Conservation (phyloP, 1,140 invertebrate species). For the Venustaconcha ellipsiformis region DNA sequence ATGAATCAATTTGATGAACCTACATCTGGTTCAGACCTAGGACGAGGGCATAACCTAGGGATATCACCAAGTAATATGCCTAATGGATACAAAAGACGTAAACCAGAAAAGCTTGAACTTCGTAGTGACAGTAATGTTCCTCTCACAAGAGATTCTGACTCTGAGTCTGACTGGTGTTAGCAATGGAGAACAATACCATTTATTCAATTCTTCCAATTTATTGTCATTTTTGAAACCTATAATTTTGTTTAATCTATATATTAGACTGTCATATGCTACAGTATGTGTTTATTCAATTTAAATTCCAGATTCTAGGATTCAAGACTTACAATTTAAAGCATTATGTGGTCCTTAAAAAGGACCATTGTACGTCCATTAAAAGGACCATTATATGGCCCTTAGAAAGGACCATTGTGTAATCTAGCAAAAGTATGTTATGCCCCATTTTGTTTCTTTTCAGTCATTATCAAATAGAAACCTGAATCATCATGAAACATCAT, state of each 20-base stretch:
- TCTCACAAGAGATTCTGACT: slow-evolving; percentile 57
- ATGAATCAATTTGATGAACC: slow-evolving; percentile 14
- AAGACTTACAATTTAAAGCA: not conserved
- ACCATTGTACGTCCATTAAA: not conserved
- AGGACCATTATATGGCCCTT: too few relatives aligned
- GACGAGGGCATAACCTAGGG: slow-evolving; percentile 16
- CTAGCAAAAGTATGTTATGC: too few relatives aligned
- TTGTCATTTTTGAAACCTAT: too few relatives aligned
- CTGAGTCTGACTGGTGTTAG: slow-evolving; percentile 56
- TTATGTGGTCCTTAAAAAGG: not conserved
- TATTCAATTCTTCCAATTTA: too few relatives aligned
- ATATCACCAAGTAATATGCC: slow-evolving; percentile 34
- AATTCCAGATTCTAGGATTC: not conserved
- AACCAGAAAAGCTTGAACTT: slow-evolving; percentile 61
- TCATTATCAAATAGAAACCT: too few relatives aligned
- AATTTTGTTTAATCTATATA: not conserved
- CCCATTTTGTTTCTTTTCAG: too few relatives aligned
- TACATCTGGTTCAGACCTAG: slow-evolving; percentile 21
- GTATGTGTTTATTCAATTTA: not conserved
- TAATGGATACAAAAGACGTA: slow-evolving; percentile 61
- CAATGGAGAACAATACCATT: too few relatives aligned
- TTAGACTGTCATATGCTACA: slow-evolving; percentile 4
- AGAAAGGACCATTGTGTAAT: too few relatives aligned
- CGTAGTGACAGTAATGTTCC: slow-evolving; percentile 59
- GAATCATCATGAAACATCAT: too few relatives aligned